These are phyloP conservation scores for Drosophila neonasuta DNA, from an alignment of 2,888 invertebrate genomes.

Conservation along the genomic window DNA sequence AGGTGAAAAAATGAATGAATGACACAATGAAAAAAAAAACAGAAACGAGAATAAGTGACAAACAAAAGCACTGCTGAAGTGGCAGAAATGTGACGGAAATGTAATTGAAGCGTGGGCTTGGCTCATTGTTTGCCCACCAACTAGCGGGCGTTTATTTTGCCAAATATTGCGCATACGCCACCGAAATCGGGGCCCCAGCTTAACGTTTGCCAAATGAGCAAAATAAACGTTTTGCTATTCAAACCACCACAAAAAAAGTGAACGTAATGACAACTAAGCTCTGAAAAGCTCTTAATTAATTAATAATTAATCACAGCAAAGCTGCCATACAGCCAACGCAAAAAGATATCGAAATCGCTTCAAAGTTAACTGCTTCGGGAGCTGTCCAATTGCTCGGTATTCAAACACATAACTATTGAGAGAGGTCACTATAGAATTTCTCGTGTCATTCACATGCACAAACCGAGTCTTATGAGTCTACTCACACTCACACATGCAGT, in stretches of 20 bases:
- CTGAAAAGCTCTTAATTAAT: slow-evolving; percentile 71
- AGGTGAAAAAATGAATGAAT: slow-evolving; percentile 1
- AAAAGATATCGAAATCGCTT: slow-evolving; percentile 41
- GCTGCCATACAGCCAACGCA: slow-evolving; percentile 31
- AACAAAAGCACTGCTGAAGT: slow-evolving; percentile 37
- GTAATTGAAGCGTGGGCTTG: slow-evolving; percentile 33
- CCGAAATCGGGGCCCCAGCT: slow-evolving; percentile 15
- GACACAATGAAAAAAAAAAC: slow-evolving; percentile 1
- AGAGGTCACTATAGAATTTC: slow-evolving; percentile 17
- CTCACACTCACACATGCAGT: neutral
- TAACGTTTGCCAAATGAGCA: slow-evolving; percentile 35
- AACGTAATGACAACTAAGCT: slow-evolving; percentile 51
- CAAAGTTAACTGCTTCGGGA: slow-evolving; percentile 26
- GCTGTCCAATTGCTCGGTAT: slow-evolving; percentile 10
- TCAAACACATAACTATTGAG: slow-evolving; percentile 9
- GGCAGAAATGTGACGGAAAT: slow-evolving; percentile 36
- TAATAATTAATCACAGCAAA: slow-evolving; percentile 71
- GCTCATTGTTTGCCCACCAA: slow-evolving; percentile 27
- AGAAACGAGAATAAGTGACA: neutral
- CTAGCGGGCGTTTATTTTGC: slow-evolving; percentile 5
- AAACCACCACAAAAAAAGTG: neutral
- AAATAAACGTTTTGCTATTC: slow-evolving; percentile 10
- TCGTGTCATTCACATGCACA: slow-evolving; percentile 10
- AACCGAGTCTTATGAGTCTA: slow-evolving; percentile 3
- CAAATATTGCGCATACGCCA: slow-evolving; percentile 51